A percentile compares a stretch with the other conserved stretches of the same genome.
Evolutionary conservation across 2,797 vertebrate genomes (phyloP).

Genomic region (Astyanax mexicanus): DNA sequence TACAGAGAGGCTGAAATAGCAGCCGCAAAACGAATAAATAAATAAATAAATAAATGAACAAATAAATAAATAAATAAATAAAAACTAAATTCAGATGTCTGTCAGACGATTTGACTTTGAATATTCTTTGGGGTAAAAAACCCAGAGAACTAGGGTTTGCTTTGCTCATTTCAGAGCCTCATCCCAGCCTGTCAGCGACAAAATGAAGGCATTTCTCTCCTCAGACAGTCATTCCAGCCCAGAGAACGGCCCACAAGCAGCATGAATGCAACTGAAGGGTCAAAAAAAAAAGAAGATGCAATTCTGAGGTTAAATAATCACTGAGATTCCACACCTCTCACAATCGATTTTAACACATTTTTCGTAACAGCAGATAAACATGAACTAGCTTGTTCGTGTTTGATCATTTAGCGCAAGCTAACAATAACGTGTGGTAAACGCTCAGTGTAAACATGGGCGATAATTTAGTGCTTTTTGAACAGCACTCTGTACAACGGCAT

Average conservation of each 20-base stretch:
- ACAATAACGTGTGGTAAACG: too few relatives aligned
- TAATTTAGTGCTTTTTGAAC: too few relatives aligned
- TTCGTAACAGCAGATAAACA: too few relatives aligned
- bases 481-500: too few relatives aligned
- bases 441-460: too few relatives aligned
- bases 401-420: too few relatives aligned
- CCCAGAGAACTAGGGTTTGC: background rate
- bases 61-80: too few relatives aligned
- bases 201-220: background rate
- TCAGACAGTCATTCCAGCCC: background rate
- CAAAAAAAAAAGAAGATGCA: background rate
- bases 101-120: constrained; percentile 22
- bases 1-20: constrained; percentile 18
- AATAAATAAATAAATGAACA: too few relatives aligned
- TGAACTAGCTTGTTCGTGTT: too few relatives aligned
- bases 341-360: too few relatives aligned
- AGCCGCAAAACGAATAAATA: constrained; percentile 18
- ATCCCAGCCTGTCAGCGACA: constrained; percentile 7
- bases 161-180: constrained; percentile 32
- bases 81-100: constrained; percentile 27
- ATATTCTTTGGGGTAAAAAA: constrained; percentile 37
- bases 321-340: background rate
- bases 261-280: background rate
- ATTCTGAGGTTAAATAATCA: background rate
- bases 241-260: constrained; percentile 6